These are phyloP conservation scores for Forbesichthys agassizii DNA, from an alignment of 2,113 vertebrate genomes.

Conservation along the genomic window DNA sequence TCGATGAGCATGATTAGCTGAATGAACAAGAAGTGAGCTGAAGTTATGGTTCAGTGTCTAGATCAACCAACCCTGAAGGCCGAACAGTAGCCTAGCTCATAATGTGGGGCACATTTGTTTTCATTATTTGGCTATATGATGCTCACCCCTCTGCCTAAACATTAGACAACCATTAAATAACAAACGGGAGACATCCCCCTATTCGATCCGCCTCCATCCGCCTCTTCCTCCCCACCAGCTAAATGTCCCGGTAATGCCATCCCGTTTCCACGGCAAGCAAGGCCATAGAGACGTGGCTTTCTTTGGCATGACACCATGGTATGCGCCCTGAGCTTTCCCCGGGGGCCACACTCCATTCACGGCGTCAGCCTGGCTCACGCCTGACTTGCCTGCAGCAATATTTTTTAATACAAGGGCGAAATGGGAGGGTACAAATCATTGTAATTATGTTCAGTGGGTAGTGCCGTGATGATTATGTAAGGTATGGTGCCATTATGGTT, in stretches of 20 bases:
- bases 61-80: conserved; percentile 26
- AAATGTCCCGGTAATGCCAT: conserved; percentile 75
- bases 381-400: conserved; percentile 72
- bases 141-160: conserved; percentile 41
- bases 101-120: conserved; percentile 56
- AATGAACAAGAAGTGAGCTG: conserved; percentile 24
- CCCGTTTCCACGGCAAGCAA: conserved; percentile 67
- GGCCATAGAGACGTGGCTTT: conserved; percentile 59
- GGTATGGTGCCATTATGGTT: conserved; percentile 56
- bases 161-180: conserved; percentile 72
- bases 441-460: conserved; percentile 71
- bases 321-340: conserved; percentile 65
- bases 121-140: conserved; percentile 50
- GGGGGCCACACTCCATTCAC: conserved; percentile 65
- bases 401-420: conserved; percentile 73
- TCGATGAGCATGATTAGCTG: conserved; percentile 21
- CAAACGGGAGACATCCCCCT: conserved; percentile 63
- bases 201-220: conserved; percentile 25
- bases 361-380: conserved; percentile 54
- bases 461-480: conserved; percentile 65
- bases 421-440: conserved; percentile 74
- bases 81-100: conserved; percentile 26
- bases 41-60: conserved; percentile 32
- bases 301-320: conserved; percentile 69
- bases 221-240: conserved; percentile 53